Conservation (phyloP, 2,113 vertebrate genomes). For the Hippolais icterina region DNA sequence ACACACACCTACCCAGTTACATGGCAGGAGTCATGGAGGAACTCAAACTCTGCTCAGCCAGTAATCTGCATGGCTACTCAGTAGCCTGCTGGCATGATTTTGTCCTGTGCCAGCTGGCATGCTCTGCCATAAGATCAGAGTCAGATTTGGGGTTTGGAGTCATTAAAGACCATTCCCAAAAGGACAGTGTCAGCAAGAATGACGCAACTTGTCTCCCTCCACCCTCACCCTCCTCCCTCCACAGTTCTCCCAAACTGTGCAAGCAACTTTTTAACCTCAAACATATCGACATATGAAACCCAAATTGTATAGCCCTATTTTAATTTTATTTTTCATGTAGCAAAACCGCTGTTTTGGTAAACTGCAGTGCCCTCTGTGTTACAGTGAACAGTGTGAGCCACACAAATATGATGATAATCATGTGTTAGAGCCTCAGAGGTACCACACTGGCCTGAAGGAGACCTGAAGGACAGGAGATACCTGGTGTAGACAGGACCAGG, state of each 20-base stretch:
- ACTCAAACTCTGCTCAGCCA: not conserved
- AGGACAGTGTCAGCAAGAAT: not conserved
- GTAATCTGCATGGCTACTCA: not conserved
- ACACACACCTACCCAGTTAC: not conserved
- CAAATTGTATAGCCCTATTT: not conserved
- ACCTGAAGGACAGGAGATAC: not conserved
- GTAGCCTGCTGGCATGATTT: not conserved
- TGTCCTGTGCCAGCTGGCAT: not conserved
- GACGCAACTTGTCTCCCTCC: not conserved
- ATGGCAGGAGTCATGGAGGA: not conserved
- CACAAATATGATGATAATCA: fast-evolving
- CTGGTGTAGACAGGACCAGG: not conserved
- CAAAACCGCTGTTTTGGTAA: not conserved
- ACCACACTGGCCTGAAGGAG: not conserved
- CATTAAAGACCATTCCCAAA: not conserved
- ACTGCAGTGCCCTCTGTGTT: not conserved
- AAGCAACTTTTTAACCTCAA: not conserved
- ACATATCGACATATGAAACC: not conserved
- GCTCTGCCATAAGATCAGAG: not conserved
- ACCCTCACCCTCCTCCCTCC: not conserved
- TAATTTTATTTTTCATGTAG: not conserved
- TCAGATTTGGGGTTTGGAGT: not conserved
- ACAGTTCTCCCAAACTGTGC: not conserved
- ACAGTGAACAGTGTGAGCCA: not conserved
- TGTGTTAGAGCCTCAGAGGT: not conserved